These are phyloP conservation scores for Poeciliopsis occidentalis DNA, from an alignment of 2,113 vertebrate genomes.

Conservation along the genomic window DNA sequence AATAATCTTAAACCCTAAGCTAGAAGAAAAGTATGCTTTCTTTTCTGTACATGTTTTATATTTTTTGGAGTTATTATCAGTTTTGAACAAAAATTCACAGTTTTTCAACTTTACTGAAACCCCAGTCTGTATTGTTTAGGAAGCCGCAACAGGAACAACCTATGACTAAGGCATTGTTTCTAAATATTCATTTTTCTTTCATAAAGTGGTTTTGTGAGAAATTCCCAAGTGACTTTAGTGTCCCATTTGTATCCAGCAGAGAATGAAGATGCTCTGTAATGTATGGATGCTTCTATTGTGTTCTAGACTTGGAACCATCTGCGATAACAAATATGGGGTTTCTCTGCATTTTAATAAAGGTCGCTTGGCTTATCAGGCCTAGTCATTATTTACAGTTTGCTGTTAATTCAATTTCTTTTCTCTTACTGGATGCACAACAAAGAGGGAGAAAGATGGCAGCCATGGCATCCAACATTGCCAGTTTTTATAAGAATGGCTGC, in stretches of 20 bases:
- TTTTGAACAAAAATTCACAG: neutral
- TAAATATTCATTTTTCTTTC: constrained; percentile 27
- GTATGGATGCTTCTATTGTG: constrained; percentile 52
- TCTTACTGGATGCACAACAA: constrained; percentile 52
- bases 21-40: neutral
- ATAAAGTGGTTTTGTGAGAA: constrained; percentile 37
- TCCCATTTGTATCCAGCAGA: constrained; percentile 33
- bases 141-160: constrained; percentile 15
- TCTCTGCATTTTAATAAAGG: constrained; percentile 78
- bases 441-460: constrained; percentile 55
- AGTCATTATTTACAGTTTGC: constrained; percentile 75
- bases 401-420: constrained; percentile 71
- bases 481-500: constrained; percentile 34
- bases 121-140: constrained; percentile 1
- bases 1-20: neutral
- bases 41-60: too few species aligned
- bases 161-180: constrained; percentile 11
- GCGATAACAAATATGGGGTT: constrained; percentile 61
- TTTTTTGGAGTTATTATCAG: neutral
- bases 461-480: constrained; percentile 42
- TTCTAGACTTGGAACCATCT: constrained; percentile 47
- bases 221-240: constrained; percentile 35
- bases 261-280: constrained; percentile 50
- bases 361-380: constrained; percentile 77
- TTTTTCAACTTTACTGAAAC: constrained; percentile 7